Percentiles rank a stretch among this genome's conserved stretches.
Conservation (phyloP, 30 jellyfish, hydroid and myxozoan genomes). For the Euphysa ruthae region DNA sequence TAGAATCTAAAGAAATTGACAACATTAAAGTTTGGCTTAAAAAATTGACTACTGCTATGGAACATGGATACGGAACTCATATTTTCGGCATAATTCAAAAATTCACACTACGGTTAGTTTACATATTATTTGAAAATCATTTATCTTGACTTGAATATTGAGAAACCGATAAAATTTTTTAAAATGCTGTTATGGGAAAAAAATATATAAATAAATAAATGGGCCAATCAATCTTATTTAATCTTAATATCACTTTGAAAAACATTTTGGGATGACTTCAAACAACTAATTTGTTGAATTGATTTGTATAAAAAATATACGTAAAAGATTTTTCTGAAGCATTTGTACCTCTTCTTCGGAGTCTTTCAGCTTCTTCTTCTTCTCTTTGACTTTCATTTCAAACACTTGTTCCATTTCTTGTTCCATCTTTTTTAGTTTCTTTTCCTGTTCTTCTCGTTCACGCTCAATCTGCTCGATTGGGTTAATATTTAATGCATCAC, state of each 20-base stretch:
- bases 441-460: conserved; percentile 93
- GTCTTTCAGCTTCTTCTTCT: conserved; percentile 89
- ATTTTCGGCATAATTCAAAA: too few species aligned
- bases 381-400: conserved; percentile 96
- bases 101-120: background rate
- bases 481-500: conserved; percentile 89
- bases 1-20: too few species aligned
- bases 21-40: too few species aligned
- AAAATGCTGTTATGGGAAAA: too few species aligned
- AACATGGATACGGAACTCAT: too few species aligned
- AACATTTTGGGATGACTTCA: background rate
- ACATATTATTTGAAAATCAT: too few species aligned
- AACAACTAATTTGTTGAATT: background rate
- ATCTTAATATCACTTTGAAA: background rate
- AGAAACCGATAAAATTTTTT: too few species aligned
- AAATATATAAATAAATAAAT: too few species aligned
- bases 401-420: conserved; percentile 98
- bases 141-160: too few species aligned
- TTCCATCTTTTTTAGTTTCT: conserved; percentile 90
- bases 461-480: conserved; percentile 96
- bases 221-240: too few species aligned
- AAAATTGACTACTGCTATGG: too few species aligned
- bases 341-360: conserved; percentile 92
- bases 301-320: background rate
- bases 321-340: too few species aligned